These are phyloP conservation scores for Ennomos fuscantarius DNA, from an alignment of 2,888 invertebrate species.

Conservation along the genomic window DNA sequence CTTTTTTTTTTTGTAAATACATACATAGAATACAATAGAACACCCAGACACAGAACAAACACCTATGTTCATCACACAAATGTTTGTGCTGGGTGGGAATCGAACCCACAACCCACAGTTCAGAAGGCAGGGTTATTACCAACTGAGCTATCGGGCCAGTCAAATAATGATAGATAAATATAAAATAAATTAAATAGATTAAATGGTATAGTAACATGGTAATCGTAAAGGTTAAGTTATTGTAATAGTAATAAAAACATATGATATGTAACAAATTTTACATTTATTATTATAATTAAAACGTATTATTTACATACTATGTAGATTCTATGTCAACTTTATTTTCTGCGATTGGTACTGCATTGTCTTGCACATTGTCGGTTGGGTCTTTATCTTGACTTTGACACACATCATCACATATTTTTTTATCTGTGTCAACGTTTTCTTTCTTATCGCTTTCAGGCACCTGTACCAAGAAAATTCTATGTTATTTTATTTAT, in stretches of 20 bases:
- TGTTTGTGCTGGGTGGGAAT: too few relatives aligned
- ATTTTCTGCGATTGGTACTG: constrained; percentile 10
- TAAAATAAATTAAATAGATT: too few relatives aligned
- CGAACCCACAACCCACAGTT: too few relatives aligned
- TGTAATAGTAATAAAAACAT: constrained; percentile 5
- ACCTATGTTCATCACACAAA: too few relatives aligned
- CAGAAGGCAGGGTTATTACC: too few relatives aligned
- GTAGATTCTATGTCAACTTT: constrained; percentile 22
- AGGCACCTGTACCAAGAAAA: constrained; percentile 22
- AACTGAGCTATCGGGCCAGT: too few relatives aligned
- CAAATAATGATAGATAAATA: too few relatives aligned
- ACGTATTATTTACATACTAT: constrained; percentile 17
- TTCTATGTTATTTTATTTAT: too few relatives aligned
- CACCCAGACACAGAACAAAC: too few relatives aligned
- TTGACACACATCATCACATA: constrained; percentile 16
- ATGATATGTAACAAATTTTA: not conserved
- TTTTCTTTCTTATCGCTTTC: constrained; percentile 15
- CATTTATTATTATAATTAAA: constrained; percentile 9
- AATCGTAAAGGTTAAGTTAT: not conserved
- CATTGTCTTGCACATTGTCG: not conserved
- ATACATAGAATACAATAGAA: too few relatives aligned
- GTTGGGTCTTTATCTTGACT: not conserved
- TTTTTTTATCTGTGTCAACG: constrained; percentile 10
- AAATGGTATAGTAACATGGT: too few relatives aligned
- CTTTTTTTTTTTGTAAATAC: too few relatives aligned